Conservation (phyloP, 1,140 invertebrate species). For the Lordiphosa mommai region DNA sequence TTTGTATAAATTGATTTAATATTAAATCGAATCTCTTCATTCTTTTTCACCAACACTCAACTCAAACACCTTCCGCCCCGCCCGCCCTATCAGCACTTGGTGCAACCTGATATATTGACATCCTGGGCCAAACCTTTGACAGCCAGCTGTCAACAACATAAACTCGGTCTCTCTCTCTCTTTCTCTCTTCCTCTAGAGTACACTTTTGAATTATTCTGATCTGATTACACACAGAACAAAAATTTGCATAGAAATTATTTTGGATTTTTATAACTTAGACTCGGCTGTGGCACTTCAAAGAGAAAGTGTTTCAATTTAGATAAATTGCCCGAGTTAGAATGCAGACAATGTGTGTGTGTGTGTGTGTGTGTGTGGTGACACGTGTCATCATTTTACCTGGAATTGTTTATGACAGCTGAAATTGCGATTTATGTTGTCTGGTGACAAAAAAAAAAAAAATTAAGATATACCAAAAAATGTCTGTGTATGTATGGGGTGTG, state of each 20-base stretch:
- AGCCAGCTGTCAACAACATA: conserved; percentile 58
- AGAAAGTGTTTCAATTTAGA: conserved; percentile 67
- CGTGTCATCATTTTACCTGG: conserved; percentile 21
- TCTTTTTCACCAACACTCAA: not conserved
- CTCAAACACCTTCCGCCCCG: no score
- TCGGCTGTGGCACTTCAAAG: conserved; percentile 14
- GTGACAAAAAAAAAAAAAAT: conserved; percentile 27
- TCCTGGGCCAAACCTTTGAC: conserved; percentile 39
- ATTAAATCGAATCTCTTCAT: no score
- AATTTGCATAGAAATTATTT: conserved; percentile 77
- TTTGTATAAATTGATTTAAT: no score
- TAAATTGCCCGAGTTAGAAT: conserved; percentile 29
- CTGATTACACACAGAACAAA: conserved; percentile 54
- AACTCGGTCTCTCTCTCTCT: conserved; percentile 32
- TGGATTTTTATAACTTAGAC: conserved; percentile 35
- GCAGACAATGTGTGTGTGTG: conserved; percentile 14
- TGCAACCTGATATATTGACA: conserved; percentile 48
- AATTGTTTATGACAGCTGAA: conserved; percentile 65
- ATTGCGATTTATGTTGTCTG: conserved; percentile 44
- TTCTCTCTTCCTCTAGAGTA: conserved; percentile 4
- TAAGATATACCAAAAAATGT: conserved; percentile 13
- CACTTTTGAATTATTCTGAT: conserved; percentile 29
- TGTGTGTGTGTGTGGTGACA: no score
- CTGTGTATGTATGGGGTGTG: not conserved
- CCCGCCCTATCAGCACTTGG: no score